phyloP scores from a whole-genome alignment of 2,113 vertebrate genomes.

The Labrus mixtus region DNA sequence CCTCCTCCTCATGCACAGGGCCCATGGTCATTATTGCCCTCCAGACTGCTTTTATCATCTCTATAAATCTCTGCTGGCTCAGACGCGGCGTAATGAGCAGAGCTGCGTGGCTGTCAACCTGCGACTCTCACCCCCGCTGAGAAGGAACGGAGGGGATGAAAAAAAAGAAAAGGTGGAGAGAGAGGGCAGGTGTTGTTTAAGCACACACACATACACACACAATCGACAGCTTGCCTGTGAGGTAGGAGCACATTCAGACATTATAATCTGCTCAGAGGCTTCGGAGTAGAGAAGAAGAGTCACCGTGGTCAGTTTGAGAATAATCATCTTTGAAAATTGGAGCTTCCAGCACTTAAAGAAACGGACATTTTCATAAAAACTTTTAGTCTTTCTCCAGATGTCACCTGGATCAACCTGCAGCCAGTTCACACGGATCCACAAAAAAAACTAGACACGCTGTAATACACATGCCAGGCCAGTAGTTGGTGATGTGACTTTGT shows the following conservation, averaged over 20 bases:
- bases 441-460: too few species aligned
- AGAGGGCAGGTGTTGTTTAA: constrained; percentile 14
- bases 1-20: constrained; percentile 43
- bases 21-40: constrained; percentile 72
- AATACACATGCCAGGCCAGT: too few species aligned
- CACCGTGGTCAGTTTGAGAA: neutral
- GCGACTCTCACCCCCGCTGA: constrained; percentile 53
- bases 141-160: constrained; percentile 30
- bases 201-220: neutral
- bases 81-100: constrained; percentile 73
- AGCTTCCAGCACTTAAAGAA: neutral
- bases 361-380: neutral
- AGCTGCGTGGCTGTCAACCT: constrained; percentile 69
- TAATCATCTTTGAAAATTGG: constrained; percentile 21
- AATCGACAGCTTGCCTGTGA: neutral
- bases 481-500: too few species aligned
- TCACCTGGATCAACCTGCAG: neutral
- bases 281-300: neutral
- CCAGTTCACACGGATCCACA: neutral
- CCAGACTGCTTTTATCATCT: constrained; percentile 79
- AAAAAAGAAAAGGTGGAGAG: constrained; percentile 20
- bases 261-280: constrained; percentile 1
- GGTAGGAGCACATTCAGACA: neutral
- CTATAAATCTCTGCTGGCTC: constrained; percentile 77
- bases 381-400: neutral